These are phyloP conservation scores for Hemiprocne comata DNA, from an alignment of 2,113 vertebrate genomes.

Conservation along the genomic window DNA sequence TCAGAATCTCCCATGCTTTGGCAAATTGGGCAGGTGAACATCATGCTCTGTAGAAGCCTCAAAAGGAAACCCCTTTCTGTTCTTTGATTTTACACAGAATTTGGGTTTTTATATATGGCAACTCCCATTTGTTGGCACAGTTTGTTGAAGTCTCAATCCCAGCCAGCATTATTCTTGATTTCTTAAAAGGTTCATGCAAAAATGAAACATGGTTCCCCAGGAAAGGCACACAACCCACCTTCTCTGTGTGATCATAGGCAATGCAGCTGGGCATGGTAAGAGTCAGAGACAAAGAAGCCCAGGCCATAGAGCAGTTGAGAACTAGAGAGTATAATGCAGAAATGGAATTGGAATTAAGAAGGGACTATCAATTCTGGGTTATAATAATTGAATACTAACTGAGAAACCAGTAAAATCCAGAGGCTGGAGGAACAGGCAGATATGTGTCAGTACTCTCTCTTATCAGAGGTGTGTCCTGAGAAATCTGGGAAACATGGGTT, in stretches of 20 bases:
- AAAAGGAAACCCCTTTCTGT: background rate
- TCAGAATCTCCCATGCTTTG: background rate
- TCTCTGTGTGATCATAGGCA: background rate
- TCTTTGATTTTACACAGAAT: background rate
- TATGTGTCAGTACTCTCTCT: background rate
- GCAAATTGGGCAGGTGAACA: background rate
- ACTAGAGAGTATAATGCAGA: background rate
- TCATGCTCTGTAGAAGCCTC: background rate
- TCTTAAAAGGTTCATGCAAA: background rate
- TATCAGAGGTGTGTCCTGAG: background rate
- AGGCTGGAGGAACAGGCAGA: background rate
- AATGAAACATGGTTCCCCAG: background rate
- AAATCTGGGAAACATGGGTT: background rate
- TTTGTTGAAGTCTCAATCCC: background rate
- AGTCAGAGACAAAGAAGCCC: background rate
- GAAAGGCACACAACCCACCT: background rate
- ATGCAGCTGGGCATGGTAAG: background rate
- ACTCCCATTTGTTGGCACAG: background rate
- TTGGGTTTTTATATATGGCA: background rate
- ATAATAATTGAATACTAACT: background rate
- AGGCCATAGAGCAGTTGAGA: background rate
- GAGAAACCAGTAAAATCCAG: background rate
- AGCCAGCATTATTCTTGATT: rapidly evolving
- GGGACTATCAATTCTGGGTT: background rate
- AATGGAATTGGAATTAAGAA: background rate